These are phyloP conservation scores for Himalopsyche phryganea DNA, from an alignment of 1,140 invertebrate genomes.

Conservation along the genomic window DNA sequence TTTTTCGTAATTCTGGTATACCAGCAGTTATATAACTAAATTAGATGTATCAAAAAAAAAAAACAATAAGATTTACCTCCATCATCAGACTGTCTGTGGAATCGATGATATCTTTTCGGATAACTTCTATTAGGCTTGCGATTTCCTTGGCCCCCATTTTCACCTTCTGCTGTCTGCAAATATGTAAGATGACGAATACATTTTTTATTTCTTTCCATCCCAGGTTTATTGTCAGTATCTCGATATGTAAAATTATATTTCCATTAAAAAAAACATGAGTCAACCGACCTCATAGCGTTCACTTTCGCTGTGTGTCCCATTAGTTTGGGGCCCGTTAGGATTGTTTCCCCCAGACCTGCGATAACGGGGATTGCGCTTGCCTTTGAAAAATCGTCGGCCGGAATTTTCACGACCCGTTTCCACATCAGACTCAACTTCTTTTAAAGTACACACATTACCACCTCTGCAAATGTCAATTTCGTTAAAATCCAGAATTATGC, in stretches of 20 bases:
- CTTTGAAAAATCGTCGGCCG: constrained; percentile 7
- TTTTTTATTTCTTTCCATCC: background rate
- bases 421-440: constrained; percentile 45
- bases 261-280: too few relatives aligned
- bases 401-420: constrained; percentile 27
- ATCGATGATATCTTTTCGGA: too few relatives aligned
- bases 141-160: too few relatives aligned
- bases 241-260: too few relatives aligned
- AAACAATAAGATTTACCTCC: too few relatives aligned
- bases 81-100: too few relatives aligned
- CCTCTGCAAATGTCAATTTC: constrained; percentile 32
- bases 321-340: background rate
- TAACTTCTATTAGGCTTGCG: too few relatives aligned
- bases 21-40: too few relatives aligned
- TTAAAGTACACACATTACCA: constrained; percentile 40
- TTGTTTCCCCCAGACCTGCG: constrained; percentile 3
- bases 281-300: constrained; percentile 29
- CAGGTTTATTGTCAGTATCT: too few relatives aligned
- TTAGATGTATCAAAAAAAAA: too few relatives aligned
- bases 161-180: too few relatives aligned
- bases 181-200: background rate
- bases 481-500: background rate
- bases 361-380: constrained; percentile 1
- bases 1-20: too few relatives aligned
- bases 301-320: constrained; percentile 26